Base-by-base conservation (phyloP, 2,797 vertebrate species). In the Sebastes iracundus region DNA sequence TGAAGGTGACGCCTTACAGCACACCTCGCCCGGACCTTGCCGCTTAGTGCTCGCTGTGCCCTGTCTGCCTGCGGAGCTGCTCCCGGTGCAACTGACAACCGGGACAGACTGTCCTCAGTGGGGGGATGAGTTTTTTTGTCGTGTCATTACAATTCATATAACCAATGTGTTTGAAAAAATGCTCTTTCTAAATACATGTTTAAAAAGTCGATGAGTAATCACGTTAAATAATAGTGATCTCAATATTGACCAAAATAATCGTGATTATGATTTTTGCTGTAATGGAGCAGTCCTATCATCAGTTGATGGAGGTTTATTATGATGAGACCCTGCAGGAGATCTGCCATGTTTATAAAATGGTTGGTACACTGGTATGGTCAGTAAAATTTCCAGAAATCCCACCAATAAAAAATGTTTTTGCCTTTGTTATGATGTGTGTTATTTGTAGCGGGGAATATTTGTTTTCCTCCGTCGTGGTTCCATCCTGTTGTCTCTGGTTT, bases 401-500 rank as follows among this genome's bases (percentile, higher is more conserved):
- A 73, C 68, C 32, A 80, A 66, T 80, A 46, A 72, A 62, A 81
- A 64, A 35, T 49, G 25, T 53, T 69, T 74, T 75, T 60, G 56
- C n/a, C 10, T 46, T 4, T 68, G 58, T 66, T 72, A 20, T 28
- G 60, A 79, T 73, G 67, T 70, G 52, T 79, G 38, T 74, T 79
- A 61, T 81, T 87, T 87, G 82, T 53, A 70, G 74, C 6, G 4
- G 56, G 52, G 35, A 68, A 53, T 62, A 72, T 70, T 75, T 79
- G 52, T 52, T 81, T 72, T 83, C 55, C 75, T 72, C 20, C 72
- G 80, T 79, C 65, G 80, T 75, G 74, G 61, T 72, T 80, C 60
- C 69, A 70, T 67, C 81, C 30, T 77, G 73, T 81, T 63, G 73
- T 85, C 65, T 87, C 59, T 69, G 72, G 68, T 72, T 61, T 90